These are phyloP conservation scores for Gnatocerus cornutus DNA, from an alignment of 2,888 invertebrate species.

Conservation along the genomic window DNA sequence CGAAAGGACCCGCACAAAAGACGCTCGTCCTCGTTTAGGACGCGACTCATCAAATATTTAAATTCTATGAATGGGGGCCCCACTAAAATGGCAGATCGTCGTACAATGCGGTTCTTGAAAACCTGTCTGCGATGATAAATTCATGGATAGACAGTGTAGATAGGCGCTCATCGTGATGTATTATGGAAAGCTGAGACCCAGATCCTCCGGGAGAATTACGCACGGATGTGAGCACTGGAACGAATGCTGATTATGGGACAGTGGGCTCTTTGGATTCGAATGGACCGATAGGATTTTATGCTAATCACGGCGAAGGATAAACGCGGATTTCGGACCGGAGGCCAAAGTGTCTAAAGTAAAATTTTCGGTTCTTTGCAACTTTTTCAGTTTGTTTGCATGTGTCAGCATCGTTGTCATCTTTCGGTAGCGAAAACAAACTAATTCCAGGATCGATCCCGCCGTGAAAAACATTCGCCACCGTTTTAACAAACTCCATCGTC, in stretches of 20 bases:
- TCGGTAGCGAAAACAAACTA: not conserved
- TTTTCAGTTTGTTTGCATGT: no score
- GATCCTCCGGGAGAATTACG: conserved; percentile 47
- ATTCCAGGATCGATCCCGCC: not conserved
- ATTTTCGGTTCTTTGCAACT: not conserved
- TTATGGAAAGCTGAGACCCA: conserved; percentile 49
- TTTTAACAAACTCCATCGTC: conserved; percentile 15
- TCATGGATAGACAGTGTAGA: conserved; percentile 53
- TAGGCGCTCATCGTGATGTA: conserved; percentile 53
- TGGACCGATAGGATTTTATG: conserved; percentile 20
- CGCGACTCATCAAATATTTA: conserved; percentile 52
- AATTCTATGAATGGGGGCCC: conserved; percentile 50
- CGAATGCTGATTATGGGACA: conserved; percentile 26
- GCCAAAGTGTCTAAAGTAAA: no score
- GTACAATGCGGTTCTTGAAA: conserved; percentile 52
- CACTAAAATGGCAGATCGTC: conserved; percentile 50
- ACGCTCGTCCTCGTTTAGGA: conserved; percentile 42
- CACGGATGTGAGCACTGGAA: conserved; percentile 34
- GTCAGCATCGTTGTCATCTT: no score
- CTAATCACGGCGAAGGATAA: conserved; percentile 4
- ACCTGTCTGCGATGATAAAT: conserved; percentile 55
- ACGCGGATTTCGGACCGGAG: conserved; percentile 2
- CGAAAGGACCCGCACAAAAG: conserved; percentile 36
- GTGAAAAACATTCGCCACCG: conserved; percentile 14
- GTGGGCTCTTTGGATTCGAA: conserved; percentile 8